A percentile compares a stretch with the other conserved stretches of the same genome.
phyloP scores from a whole-genome alignment of 1,140 invertebrate genomes.

The Cotesia glomerata region DNA sequence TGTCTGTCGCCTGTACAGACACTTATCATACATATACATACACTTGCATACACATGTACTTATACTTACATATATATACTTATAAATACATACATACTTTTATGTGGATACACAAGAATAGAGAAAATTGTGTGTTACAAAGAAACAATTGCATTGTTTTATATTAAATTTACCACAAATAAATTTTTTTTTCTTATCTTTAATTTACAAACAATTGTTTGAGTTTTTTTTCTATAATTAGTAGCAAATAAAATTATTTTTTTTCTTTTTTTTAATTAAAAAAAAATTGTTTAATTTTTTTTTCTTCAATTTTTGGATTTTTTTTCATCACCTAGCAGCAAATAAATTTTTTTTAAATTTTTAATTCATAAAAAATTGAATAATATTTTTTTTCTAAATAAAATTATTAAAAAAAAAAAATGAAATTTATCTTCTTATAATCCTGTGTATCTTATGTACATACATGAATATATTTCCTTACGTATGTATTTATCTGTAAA shows the following conservation, averaged over 20 bases:
- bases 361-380: no score
- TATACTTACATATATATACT: not conserved
- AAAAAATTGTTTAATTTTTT: no score
- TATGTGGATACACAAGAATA: not conserved
- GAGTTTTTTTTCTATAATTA: not conserved
- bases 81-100: not conserved
- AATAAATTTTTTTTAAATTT: no score
- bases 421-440: no score
- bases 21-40: not conserved
- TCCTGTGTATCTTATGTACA: no score
- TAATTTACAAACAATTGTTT: not conserved
- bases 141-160: no score
- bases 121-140: not conserved
- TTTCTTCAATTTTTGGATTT: no score
- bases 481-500: no score
- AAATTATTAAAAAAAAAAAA: no score
- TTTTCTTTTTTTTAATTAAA: not conserved
- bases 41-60: not conserved
- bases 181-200: not conserved
- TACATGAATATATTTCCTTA: no score
- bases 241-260: not conserved
- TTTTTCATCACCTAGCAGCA: no score
- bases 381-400: no score
- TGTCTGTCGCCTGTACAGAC: constrained; percentile 12
- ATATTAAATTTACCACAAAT: not conserved